Conservation (phyloP, 1,140 invertebrate species). For the Branchinecta lindahli region DNA sequence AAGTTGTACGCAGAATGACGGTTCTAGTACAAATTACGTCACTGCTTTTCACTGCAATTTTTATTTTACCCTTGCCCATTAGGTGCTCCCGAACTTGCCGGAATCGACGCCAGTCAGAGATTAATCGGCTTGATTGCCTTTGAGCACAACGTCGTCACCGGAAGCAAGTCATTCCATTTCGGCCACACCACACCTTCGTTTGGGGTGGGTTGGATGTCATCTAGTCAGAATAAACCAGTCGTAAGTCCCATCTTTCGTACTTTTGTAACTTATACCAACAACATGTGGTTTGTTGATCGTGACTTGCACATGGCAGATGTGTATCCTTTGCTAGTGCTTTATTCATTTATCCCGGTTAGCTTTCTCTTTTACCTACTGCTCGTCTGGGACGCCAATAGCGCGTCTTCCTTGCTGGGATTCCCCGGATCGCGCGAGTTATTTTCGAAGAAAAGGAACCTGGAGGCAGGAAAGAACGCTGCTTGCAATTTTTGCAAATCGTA, state of each 20-base stretch:
- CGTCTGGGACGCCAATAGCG: too few relatives aligned
- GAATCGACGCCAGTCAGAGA: neutral
- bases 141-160: neutral
- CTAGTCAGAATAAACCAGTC: neutral
- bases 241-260: neutral
- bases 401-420: too few relatives aligned
- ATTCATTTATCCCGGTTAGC: too few relatives aligned
- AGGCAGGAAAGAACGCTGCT: too few relatives aligned
- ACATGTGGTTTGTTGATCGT: too few relatives aligned
- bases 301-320: too few relatives aligned
- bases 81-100: neutral
- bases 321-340: too few relatives aligned
- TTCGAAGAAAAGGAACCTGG: too few relatives aligned
- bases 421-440: too few relatives aligned
- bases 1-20: neutral
- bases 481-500: too few relatives aligned
- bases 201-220: neutral
- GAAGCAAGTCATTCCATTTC: neutral
- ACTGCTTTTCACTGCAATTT: neutral
- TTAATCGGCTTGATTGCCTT: neutral
- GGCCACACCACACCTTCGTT: neutral
- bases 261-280: too few relatives aligned
- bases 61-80: neutral
- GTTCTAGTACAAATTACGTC: neutral
- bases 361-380: too few relatives aligned